These are phyloP conservation scores for Liodrosophila aerea DNA, from an alignment of 2,888 invertebrate genomes.

Conservation along the genomic window DNA sequence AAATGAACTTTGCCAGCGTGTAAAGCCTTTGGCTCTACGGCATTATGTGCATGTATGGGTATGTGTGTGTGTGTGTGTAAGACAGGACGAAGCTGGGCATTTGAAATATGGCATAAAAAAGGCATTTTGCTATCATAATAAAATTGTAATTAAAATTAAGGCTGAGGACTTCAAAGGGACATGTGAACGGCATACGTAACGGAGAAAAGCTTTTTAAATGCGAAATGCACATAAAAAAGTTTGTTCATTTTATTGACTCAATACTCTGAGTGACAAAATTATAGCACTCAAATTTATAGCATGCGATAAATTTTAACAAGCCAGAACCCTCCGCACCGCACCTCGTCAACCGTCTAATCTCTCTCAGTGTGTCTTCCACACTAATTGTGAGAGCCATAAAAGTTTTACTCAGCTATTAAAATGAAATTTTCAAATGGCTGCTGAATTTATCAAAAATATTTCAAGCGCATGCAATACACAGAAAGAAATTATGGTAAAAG, in stretches of 20 bases:
- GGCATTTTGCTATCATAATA: conserved; percentile 65
- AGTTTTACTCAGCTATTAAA: conserved; percentile 44
- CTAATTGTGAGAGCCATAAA: conserved; percentile 59
- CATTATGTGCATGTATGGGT: conserved; percentile 2
- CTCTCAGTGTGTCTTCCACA: too few relatives aligned
- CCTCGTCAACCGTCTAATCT: too few relatives aligned
- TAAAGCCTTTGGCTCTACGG: conserved; percentile 23
- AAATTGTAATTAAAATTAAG: conserved; percentile 71
- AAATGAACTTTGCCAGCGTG: conserved; percentile 62
- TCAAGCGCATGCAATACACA: conserved; percentile 5
- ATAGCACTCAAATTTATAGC: conserved; percentile 67
- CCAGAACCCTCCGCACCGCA: conserved; percentile 8
- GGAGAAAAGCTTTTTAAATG: conserved; percentile 52
- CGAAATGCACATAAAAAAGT: conserved; percentile 56
- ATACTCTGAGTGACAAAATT: conserved; percentile 63
- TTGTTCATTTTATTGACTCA: conserved; percentile 59
- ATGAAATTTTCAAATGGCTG: conserved; percentile 27
- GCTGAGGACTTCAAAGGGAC: conserved; percentile 31
- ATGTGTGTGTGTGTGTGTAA: conserved; percentile 11
- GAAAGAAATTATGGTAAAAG: not conserved
- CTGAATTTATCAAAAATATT: conserved; percentile 7
- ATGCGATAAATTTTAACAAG: conserved; percentile 71
- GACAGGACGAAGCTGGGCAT: conserved; percentile 42
- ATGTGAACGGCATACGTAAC: conserved; percentile 20
- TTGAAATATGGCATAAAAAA: conserved; percentile 65